phyloP scores from a whole-genome alignment of 2,797 vertebrate species.

The Cynodonichthys magdalenae region DNA sequence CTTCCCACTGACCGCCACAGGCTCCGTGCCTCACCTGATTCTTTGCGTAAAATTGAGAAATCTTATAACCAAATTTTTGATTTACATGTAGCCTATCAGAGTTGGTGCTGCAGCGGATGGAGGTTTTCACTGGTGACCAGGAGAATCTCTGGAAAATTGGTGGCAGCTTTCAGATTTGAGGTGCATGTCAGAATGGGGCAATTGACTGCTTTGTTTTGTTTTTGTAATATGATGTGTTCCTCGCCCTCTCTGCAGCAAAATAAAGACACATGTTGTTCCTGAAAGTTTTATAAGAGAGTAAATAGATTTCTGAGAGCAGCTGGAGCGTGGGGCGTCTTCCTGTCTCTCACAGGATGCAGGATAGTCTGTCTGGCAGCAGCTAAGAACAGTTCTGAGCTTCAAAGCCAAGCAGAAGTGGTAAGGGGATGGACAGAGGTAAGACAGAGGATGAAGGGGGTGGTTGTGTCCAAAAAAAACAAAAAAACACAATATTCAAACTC shows the following conservation, averaged over 20 bases:
- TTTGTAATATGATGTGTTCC: neutral
- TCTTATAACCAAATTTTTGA: conserved; percentile 57
- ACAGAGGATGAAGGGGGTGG: conserved; percentile 41
- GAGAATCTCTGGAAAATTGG: conserved; percentile 66
- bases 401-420: conserved; percentile 78
- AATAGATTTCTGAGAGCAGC: conserved; percentile 47
- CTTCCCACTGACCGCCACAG: too few relatives aligned
- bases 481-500: too few relatives aligned
- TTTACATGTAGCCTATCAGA: conserved; percentile 63
- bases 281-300: conserved; percentile 16
- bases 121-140: conserved; percentile 60
- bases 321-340: conserved; percentile 61
- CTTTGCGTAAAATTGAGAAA: conserved; percentile 17
- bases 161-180: conserved; percentile 70
- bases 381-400: conserved; percentile 61
- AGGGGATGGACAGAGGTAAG: conserved; percentile 63
- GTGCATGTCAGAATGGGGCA: conserved; percentile 35
- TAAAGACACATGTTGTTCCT: conserved; percentile 17
- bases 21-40: too few relatives aligned
- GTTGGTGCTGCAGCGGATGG: conserved; percentile 64
- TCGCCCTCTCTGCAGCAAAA: conserved; percentile 5
- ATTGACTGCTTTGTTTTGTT: neutral
- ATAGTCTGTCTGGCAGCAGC: conserved; percentile 76
- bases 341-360: conserved; percentile 78
- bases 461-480: neutral